These are phyloP conservation scores for Bufo gargarizans DNA, from an alignment of 2,113 vertebrate genomes.

Conservation along the genomic window DNA sequence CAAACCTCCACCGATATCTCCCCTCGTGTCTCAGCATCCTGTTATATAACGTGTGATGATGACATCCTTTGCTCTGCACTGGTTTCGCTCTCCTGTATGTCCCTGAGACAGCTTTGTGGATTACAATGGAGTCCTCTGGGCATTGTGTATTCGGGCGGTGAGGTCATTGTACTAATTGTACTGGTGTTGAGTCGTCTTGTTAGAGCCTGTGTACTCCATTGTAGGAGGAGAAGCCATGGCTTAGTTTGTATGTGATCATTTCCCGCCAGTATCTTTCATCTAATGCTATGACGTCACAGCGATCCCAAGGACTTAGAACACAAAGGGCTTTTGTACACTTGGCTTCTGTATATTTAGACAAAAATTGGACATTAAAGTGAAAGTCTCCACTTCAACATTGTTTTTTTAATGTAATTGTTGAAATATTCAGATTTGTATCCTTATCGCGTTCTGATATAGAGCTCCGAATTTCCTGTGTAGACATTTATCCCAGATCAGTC, in stretches of 20 bases:
- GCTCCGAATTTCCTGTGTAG: no score
- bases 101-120: background rate
- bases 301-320: background rate
- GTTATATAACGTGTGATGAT: background rate
- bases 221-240: background rate
- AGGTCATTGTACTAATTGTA: conserved; percentile 45
- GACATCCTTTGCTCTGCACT: background rate
- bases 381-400: no score
- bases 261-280: background rate
- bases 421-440: no score
- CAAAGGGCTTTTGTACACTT: background rate
- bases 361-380: no score
- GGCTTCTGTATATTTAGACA: background rate
- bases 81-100: background rate
- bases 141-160: background rate
- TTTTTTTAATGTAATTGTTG: no score
- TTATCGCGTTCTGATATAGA: no score
- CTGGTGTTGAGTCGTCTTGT: conserved; percentile 27
- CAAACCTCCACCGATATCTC: no score
- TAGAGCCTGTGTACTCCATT: background rate
- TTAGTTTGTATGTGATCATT: background rate
- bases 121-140: conserved; percentile 35
- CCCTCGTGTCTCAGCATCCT: no score
- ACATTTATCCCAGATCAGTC: no score
- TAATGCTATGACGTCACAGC: background rate